Evolutionary conservation across 2,888 invertebrate species (phyloP).

Genomic region (Spodoptera picta): DNA sequence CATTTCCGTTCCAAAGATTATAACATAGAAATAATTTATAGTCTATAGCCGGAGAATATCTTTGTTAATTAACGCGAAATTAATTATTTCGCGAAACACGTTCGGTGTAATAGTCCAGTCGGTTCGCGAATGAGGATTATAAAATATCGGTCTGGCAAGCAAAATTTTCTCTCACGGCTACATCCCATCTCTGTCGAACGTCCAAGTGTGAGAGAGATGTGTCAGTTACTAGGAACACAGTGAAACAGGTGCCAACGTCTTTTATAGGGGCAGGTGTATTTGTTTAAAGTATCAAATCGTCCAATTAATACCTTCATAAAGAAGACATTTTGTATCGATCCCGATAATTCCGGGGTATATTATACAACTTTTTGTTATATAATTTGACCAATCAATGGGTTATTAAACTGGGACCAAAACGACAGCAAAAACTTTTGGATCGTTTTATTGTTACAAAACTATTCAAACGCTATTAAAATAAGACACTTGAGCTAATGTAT

Average conservation of each 20-base stretch:
- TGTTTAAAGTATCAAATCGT: conserved; percentile 71
- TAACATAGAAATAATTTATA: conserved; percentile 40
- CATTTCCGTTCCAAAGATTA: conserved; percentile 41
- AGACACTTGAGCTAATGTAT: conserved; percentile 44
- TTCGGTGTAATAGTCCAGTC: conserved; percentile 52
- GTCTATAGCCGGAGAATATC: conserved; percentile 35
- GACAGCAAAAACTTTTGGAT: conserved; percentile 48
- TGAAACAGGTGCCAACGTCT: conserved; percentile 67
- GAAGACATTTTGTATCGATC: conserved; percentile 50
- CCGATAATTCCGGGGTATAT: conserved; percentile 51
- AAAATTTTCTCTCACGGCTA: conserved; percentile 51
- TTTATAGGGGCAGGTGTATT: conserved; percentile 73
- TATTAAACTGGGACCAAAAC: conserved; percentile 54
- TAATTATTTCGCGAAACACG: conserved; percentile 50
- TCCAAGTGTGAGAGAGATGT: conserved; percentile 47
- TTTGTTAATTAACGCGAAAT: conserved; percentile 39
- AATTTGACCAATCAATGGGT: conserved; percentile 62
- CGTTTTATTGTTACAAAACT: conserved; percentile 58
- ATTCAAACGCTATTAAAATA: conserved; percentile 54
- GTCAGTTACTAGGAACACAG: conserved; percentile 48
- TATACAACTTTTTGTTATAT: conserved; percentile 60
- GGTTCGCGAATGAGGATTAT: conserved; percentile 50
- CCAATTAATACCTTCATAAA: conserved; percentile 72
- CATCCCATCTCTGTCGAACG: conserved; percentile 47
- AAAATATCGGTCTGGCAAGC: conserved; percentile 55